These are phyloP conservation scores for Maniola jurtina DNA, from an alignment of 1,140 invertebrate genomes.

Conservation along the genomic window DNA sequence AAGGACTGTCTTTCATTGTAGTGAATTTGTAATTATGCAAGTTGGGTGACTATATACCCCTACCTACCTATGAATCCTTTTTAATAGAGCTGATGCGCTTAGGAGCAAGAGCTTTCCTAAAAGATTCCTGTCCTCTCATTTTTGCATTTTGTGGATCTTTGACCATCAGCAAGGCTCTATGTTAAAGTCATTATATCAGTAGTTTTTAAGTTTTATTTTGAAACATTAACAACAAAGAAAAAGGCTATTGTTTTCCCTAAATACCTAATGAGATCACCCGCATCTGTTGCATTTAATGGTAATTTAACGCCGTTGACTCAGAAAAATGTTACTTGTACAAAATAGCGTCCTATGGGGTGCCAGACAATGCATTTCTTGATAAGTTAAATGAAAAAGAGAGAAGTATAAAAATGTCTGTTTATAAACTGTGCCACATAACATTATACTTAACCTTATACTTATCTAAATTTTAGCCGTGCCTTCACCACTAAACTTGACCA, in stretches of 20 bases:
- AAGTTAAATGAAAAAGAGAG: no score
- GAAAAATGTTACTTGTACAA: slow-evolving; percentile 10
- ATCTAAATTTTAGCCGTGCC: no score
- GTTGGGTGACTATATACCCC: no score
- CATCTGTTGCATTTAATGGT: slow-evolving; percentile 43
- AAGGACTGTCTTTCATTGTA: neutral
- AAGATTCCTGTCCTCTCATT: no score
- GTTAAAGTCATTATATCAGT: no score
- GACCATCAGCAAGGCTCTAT: no score
- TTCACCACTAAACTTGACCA: no score
- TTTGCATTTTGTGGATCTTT: no score
- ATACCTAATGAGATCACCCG: slow-evolving; percentile 57
- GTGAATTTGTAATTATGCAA: neutral
- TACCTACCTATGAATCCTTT: no score
- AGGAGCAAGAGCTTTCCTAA: no score
- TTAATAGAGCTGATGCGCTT: no score
- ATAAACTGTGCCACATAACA: neutral
- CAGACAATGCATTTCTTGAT: neutral
- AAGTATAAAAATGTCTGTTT: neutral
- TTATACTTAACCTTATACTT: no score
- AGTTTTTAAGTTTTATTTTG: neutral
- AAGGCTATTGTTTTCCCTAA: slow-evolving; percentile 33
- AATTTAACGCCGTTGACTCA: slow-evolving; percentile 44
- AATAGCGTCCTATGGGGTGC: neutral
- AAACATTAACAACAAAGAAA: slow-evolving; percentile 24